phyloP scores from a whole-genome alignment of 2,888 invertebrate species.

The Poecilobothrus nobilitatus region DNA sequence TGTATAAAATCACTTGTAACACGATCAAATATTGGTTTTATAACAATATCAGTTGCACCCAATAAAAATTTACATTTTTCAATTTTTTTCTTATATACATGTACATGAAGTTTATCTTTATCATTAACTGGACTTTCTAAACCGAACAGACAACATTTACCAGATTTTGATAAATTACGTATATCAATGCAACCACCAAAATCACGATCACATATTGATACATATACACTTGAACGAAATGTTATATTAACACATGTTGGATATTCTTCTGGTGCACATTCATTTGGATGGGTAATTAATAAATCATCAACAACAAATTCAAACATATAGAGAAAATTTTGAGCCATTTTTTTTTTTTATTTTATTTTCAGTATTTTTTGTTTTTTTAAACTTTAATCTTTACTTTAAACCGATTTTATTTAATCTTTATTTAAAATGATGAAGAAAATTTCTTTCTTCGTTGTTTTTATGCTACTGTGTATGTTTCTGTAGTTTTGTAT shows the following conservation, averaged over 20 bases:
- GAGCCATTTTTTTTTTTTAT: slow-evolving; percentile 26
- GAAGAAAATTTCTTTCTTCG: not conserved
- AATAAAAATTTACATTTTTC: slow-evolving; percentile 40
- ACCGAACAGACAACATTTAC: slow-evolving; percentile 39
- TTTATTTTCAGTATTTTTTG: not conserved
- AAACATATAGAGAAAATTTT: slow-evolving; percentile 39
- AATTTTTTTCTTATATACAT: slow-evolving; percentile 38
- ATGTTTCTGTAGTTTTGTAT: too few relatives aligned
- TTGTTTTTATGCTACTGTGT: too few relatives aligned
- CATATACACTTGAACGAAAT: slow-evolving; percentile 38
- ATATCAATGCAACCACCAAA: slow-evolving; percentile 34
- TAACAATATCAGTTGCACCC: slow-evolving; percentile 34
- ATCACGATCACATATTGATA: slow-evolving; percentile 38
- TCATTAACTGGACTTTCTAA: slow-evolving; percentile 35
- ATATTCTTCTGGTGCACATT: slow-evolving; percentile 42
- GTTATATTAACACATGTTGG: slow-evolving; percentile 40
- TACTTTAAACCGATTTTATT: too few relatives aligned
- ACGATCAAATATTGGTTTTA: slow-evolving; percentile 37
- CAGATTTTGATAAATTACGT: slow-evolving; percentile 30
- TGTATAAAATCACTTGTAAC: slow-evolving; percentile 33
- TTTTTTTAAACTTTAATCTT: too few relatives aligned
- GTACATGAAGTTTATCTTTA: slow-evolving; percentile 34
- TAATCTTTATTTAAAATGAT: not conserved
- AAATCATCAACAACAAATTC: slow-evolving; percentile 41
- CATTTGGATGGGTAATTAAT: slow-evolving; percentile 36